Percentiles rank a stretch among this genome's conserved stretches.
These are phyloP conservation scores for Allygus modestus DNA, from an alignment of 2,888 invertebrate species.

Conservation along the genomic window DNA sequence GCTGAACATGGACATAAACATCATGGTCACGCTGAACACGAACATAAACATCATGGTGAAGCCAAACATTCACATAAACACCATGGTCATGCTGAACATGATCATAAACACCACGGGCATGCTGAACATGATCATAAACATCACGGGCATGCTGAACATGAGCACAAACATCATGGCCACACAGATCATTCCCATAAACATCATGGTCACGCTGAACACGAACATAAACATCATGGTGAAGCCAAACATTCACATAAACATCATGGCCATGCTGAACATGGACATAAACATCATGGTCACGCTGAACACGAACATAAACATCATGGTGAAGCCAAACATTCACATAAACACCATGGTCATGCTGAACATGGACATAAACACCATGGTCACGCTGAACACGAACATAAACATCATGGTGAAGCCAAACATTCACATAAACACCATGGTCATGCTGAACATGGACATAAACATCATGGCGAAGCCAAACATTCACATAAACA, in stretches of 20 bases:
- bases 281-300: constrained; percentile 64
- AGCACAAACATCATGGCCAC: constrained; percentile 70
- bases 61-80: constrained; percentile 65
- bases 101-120: constrained; percentile 67
- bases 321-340: constrained; percentile 64
- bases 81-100: constrained; percentile 66
- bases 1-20: constrained; percentile 65
- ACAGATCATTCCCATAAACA: constrained; percentile 65
- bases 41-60: constrained; percentile 64
- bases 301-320: constrained; percentile 64
- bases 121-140: constrained; percentile 67
- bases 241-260: constrained; percentile 66
- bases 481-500: constrained; percentile 67
- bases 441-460: constrained; percentile 75
- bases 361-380: constrained; percentile 75
- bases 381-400: constrained; percentile 75
- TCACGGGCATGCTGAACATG: constrained; percentile 68
- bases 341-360: constrained; percentile 70
- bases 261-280: constrained; percentile 64
- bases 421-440: constrained; percentile 75
- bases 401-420: constrained; percentile 73
- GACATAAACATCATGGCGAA: constrained; percentile 69
- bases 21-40: constrained; percentile 59
- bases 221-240: constrained; percentile 67
- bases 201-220: constrained; percentile 64